phyloP scores from a whole-genome alignment of 2,888 invertebrate genomes.

The Ophion slaviceki region DNA sequence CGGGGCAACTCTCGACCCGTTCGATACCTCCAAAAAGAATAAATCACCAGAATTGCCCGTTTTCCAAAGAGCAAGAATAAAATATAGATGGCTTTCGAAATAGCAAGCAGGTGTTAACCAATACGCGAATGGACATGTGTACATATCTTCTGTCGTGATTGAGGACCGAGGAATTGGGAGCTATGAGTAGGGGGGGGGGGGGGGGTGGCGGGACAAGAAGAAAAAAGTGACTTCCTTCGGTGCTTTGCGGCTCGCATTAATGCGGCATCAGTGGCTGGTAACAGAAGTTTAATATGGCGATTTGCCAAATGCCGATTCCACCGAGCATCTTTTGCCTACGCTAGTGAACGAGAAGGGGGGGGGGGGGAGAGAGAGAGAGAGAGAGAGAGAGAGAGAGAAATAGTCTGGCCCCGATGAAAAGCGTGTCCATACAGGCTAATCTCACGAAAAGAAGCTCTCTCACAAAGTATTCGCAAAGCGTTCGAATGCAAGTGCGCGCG shows the following conservation, averaged over 20 bases:
- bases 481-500: constrained; percentile 8
- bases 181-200: too few species aligned
- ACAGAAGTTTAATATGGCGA: constrained; percentile 61
- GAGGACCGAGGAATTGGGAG: neutral
- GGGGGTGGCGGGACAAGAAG: constrained; percentile 37
- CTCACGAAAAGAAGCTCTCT: constrained; percentile 5
- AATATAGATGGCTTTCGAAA: constrained; percentile 18
- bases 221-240: constrained; percentile 55
- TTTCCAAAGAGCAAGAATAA: constrained; percentile 1
- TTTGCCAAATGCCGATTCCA: constrained; percentile 66
- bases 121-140: constrained; percentile 50
- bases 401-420: constrained; percentile 56
- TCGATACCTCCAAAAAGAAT: neutral
- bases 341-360: neutral
- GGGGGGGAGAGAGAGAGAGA: neutral
- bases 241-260: constrained; percentile 46
- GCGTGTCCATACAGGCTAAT: constrained; percentile 31
- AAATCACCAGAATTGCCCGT: neutral
- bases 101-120: constrained; percentile 54
- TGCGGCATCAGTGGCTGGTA: constrained; percentile 58
- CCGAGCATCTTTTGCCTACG: constrained; percentile 34
- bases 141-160: neutral
- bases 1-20: constrained; percentile 8
- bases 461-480: neutral
- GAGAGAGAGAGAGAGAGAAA: constrained; percentile 1